A percentile compares a stretch with the other conserved stretches of the same genome.
These are phyloP conservation scores for Ammodytes dubius DNA, from an alignment of 2,113 vertebrate species.

Conservation along the genomic window DNA sequence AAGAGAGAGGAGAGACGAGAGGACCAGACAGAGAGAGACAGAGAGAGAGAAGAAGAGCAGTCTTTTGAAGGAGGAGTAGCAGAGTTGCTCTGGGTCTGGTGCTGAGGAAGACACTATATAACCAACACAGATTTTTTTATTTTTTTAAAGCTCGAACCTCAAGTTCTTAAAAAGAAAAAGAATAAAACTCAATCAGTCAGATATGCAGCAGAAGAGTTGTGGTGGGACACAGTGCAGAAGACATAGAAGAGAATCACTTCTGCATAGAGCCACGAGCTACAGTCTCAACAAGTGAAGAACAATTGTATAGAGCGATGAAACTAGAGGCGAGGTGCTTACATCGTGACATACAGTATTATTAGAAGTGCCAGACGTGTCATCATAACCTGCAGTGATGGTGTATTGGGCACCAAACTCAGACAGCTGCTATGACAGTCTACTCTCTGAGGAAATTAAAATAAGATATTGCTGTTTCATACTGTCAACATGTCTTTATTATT, in stretches of 20 bases:
- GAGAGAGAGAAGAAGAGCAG: constrained; percentile 14
- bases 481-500: not conserved
- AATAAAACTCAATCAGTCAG: not conserved
- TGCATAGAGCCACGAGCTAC: not conserved
- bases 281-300: constrained; percentile 43
- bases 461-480: constrained; percentile 12
- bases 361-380: constrained; percentile 39
- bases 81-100: constrained; percentile 38
- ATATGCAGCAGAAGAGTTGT: constrained; percentile 1
- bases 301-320: constrained; percentile 32
- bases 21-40: not conserved
- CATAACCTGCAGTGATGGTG: constrained; percentile 28
- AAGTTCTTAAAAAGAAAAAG: not conserved
- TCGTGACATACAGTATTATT: constrained; percentile 56
- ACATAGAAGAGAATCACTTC: not conserved
- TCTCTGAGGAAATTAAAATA: constrained; percentile 76
- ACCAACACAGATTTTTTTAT: not conserved
- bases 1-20: too few species aligned
- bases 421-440: not conserved
- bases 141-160: not conserved
- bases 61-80: constrained; percentile 48
- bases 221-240: not conserved
- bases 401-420: constrained; percentile 34
- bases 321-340: constrained; percentile 24
- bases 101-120: not conserved